A percentile compares a stretch with the other conserved stretches of the same genome.
Conservation (phyloP, 2,797 vertebrate species). For the Amazona ochrocephala region DNA sequence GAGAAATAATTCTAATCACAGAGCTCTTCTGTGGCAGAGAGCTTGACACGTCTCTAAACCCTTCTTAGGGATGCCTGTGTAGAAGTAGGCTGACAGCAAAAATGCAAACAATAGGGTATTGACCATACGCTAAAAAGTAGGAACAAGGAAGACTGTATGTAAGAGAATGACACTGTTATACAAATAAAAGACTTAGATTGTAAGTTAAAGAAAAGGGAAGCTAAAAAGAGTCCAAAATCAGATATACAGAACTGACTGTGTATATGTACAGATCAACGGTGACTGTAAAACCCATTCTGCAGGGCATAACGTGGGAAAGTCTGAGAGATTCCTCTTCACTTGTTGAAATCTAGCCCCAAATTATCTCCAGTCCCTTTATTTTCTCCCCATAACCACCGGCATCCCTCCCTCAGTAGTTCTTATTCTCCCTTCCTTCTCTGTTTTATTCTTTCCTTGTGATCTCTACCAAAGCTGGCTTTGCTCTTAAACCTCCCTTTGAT, state of each 20-base stretch:
- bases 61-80: neutral
- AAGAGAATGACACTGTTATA: neutral
- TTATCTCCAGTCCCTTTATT: slow-evolving; percentile 49
- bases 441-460: slow-evolving; percentile 64
- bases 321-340: slow-evolving; percentile 13
- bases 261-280: neutral
- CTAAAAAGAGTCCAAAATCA: neutral
- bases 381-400: neutral
- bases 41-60: neutral
- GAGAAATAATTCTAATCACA: neutral
- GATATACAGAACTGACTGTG: neutral
- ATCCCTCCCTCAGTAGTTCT: slow-evolving; percentile 12
- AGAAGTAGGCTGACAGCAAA: neutral
- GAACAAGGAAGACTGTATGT: neutral
- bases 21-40: neutral
- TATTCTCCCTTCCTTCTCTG: slow-evolving; percentile 37
- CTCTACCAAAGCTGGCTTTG: slow-evolving; percentile 68
- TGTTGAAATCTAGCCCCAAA: neutral
- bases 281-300: neutral
- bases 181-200: neutral
- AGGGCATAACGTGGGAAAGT: slow-evolving; percentile 48
- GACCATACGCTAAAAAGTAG: neutral
- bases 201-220: neutral
- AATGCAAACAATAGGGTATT: neutral
- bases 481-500: slow-evolving; percentile 68